Evolutionary conservation across 2,888 invertebrate species (phyloP).

Genomic region (Brassicogethes aeneus): DNA sequence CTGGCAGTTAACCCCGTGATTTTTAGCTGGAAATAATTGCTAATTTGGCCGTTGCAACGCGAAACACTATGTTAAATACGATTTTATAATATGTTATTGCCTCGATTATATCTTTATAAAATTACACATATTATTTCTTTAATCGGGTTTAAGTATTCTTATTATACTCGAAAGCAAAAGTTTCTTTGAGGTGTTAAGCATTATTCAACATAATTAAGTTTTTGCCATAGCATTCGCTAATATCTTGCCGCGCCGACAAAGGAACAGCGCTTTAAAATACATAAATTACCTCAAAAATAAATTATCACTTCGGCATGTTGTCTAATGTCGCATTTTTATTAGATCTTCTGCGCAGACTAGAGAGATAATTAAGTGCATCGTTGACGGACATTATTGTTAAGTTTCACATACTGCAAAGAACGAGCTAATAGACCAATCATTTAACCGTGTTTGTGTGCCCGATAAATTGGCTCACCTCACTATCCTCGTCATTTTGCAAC

Average conservation of each 20-base stretch:
- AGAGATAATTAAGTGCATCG: background rate
- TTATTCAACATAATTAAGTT: background rate
- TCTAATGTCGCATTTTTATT: background rate
- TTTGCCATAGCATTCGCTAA: too few species aligned
- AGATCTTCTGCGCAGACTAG: background rate
- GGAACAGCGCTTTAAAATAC: background rate
- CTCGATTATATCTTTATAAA: background rate
- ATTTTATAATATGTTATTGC: background rate
- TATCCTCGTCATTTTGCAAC: too few species aligned
- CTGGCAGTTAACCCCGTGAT: too few species aligned
- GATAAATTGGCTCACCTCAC: too few species aligned
- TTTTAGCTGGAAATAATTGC: background rate
- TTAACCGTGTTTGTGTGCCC: too few species aligned
- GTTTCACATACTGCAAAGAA: background rate
- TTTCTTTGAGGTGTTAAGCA: background rate
- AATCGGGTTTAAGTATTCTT: background rate
- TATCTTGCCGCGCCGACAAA: background rate
- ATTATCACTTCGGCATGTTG: background rate
- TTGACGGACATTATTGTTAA: background rate
- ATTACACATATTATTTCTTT: background rate
- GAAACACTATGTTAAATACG: background rate
- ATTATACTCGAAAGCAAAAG: background rate
- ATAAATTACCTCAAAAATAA: background rate
- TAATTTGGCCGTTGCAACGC: background rate
- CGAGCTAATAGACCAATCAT: too few species aligned